A percentile compares a stretch with the other conserved stretches of the same genome.
Evolutionary conservation across 2,797 vertebrate species (phyloP).

Genomic region (Oreortyx pictus): DNA sequence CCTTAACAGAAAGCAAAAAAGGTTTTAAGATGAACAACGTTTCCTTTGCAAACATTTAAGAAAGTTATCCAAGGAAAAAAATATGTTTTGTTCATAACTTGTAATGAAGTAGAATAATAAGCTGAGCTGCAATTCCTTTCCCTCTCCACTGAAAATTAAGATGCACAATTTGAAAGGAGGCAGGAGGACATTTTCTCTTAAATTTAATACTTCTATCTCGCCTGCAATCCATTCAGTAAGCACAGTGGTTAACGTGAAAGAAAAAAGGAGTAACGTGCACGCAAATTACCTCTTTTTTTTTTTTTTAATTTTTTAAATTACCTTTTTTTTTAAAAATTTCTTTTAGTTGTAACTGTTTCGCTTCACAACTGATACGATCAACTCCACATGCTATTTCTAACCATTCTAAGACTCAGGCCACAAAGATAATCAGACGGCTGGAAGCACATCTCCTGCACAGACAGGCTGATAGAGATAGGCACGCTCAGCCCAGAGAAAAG

Average conservation of each 20-base stretch:
- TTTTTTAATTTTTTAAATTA: too few species aligned
- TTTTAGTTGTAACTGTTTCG: background rate
- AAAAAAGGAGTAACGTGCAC: background rate
- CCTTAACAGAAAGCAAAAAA: slow-evolving; percentile 65
- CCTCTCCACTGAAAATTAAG: background rate
- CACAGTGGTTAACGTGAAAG: background rate
- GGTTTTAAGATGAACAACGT: background rate
- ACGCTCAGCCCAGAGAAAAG: too few species aligned
- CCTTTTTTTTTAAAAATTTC: too few species aligned
- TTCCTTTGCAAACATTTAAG: background rate
- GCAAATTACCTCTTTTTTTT: background rate
- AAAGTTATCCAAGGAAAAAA: background rate
- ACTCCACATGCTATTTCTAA: background rate
- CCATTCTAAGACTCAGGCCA: background rate
- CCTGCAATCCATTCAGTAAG: background rate
- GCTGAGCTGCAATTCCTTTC: background rate
- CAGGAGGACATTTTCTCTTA: too few species aligned
- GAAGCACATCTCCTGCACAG: too few species aligned
- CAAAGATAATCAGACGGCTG: too few species aligned
- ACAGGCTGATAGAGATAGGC: too few species aligned
- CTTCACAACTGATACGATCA: background rate
- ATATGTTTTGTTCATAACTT: background rate
- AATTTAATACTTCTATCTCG: background rate
- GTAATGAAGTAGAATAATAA: background rate
- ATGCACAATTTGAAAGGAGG: background rate